Evolutionary conservation across 2,888 invertebrate genomes (phyloP).

Genomic region (Ischnura elegans): DNA sequence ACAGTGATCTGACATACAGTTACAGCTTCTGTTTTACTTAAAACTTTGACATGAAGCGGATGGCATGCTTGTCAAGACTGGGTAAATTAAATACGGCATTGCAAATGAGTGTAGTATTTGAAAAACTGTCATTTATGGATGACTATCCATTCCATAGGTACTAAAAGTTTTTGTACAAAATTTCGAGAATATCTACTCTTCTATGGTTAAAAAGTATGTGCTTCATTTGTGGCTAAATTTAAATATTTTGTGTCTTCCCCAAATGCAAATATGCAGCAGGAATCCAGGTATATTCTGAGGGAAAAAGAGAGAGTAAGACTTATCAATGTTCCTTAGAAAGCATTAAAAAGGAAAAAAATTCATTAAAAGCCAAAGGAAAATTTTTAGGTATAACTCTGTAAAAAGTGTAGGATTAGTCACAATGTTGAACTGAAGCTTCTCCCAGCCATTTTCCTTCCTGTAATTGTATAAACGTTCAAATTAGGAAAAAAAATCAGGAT

Average conservation of each 20-base stretch:
- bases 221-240: not conserved
- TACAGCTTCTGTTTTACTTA: not conserved
- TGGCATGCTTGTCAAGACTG: slow-evolving; percentile 42
- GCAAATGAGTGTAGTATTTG: slow-evolving; percentile 61
- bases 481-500: not conserved
- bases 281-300: not conserved
- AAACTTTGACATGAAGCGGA: slow-evolving; percentile 52
- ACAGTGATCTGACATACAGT: slow-evolving; percentile 8
- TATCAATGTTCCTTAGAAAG: not conserved
- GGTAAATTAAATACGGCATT: slow-evolving; percentile 36
- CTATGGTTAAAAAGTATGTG: not conserved
- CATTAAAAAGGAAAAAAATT: not conserved
- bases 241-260: not conserved
- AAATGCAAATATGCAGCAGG: not conserved
- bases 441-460: not conserved
- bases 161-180: slow-evolving; percentile 9
- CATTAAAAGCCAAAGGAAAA: not conserved
- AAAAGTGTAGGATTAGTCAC: not conserved
- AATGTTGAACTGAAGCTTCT: not conserved
- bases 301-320: not conserved
- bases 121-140: slow-evolving; percentile 20
- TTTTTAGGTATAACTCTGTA: not conserved
- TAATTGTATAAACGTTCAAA: not conserved
- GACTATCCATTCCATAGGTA: slow-evolving; percentile 47
- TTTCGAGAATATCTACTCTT: not conserved